Evolutionary conservation across 2,113 vertebrate genomes (phyloP).

Genomic region (Corapipo altera): DNA sequence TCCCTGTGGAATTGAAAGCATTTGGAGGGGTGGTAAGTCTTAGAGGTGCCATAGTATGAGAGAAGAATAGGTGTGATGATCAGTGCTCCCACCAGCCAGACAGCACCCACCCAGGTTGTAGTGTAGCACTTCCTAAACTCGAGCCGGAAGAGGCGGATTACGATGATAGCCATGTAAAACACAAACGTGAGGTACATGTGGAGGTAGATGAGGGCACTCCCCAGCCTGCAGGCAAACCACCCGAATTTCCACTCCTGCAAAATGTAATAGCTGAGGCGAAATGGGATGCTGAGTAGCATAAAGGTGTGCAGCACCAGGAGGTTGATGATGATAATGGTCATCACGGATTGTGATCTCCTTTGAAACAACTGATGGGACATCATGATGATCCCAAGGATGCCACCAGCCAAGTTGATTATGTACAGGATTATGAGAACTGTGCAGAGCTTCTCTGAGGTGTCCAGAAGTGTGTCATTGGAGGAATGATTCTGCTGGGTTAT

Average conservation of each 20-base stretch:
- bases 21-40: background rate
- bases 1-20: slow-evolving; percentile 73
- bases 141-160: background rate
- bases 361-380: slow-evolving; percentile 49
- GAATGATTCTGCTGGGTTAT: background rate
- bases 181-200: slow-evolving; percentile 69
- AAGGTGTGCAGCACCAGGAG: slow-evolving; percentile 65
- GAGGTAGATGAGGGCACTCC: slow-evolving; percentile 37
- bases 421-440: slow-evolving; percentile 27
- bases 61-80: slow-evolving; percentile 44
- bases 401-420: slow-evolving; percentile 27
- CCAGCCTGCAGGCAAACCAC: slow-evolving; percentile 29
- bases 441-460: background rate
- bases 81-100: slow-evolving; percentile 46
- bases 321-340: slow-evolving; percentile 19
- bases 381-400: slow-evolving; percentile 13
- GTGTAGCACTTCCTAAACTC: slow-evolving; percentile 23
- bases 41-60: slow-evolving; percentile 28
- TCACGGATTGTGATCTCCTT: slow-evolving; percentile 20
- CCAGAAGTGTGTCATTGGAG: background rate
- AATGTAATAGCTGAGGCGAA: slow-evolving; percentile 68
- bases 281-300: slow-evolving; percentile 66
- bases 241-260: slow-evolving; percentile 51
- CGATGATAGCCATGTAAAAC: slow-evolving; percentile 58
- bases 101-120: background rate